These are phyloP conservation scores for Heteractis magnifica DNA, from an alignment of 92 coral and sea anemone genomes.

Conservation along the genomic window DNA sequence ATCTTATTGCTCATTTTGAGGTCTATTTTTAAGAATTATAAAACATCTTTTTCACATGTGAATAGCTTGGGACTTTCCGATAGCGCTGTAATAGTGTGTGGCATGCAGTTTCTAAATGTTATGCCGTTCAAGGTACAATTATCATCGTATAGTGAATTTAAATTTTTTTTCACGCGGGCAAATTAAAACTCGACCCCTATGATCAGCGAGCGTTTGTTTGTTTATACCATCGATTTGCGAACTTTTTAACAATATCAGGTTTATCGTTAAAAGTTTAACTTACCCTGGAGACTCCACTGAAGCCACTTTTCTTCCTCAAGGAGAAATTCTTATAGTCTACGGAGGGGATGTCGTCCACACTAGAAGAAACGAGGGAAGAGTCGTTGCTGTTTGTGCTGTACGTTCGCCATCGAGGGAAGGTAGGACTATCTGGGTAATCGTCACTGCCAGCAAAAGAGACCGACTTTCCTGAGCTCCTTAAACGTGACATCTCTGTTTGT, in stretches of 20 bases:
- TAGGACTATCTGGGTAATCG: conserved; percentile 30
- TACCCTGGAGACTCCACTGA: neutral
- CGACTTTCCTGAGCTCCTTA: neutral
- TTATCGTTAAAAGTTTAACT: neutral
- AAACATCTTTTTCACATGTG: too few relatives aligned
- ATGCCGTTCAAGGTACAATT: too few relatives aligned
- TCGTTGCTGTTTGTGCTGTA: conserved; percentile 10
- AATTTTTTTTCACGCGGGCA: too few relatives aligned
- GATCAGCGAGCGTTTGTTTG: too few relatives aligned
- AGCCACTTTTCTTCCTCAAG: neutral
- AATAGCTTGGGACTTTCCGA: too few relatives aligned
- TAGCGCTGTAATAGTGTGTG: too few relatives aligned
- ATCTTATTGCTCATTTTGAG: too few relatives aligned
- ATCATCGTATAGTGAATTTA: too few relatives aligned
- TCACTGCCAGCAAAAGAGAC: neutral
- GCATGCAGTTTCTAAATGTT: too few relatives aligned
- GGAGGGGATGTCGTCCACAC: neutral
- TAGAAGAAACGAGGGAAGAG: neutral
- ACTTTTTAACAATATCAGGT: neutral
- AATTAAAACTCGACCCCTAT: too few relatives aligned
- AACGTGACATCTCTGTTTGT: neutral
- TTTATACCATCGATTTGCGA: neutral
- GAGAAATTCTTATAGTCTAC: neutral
- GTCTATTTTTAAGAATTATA: too few relatives aligned
- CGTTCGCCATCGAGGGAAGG: conserved; percentile 45